These are phyloP conservation scores for Colossoma macropomum DNA, from an alignment of 2,113 vertebrate species.

Conservation along the genomic window DNA sequence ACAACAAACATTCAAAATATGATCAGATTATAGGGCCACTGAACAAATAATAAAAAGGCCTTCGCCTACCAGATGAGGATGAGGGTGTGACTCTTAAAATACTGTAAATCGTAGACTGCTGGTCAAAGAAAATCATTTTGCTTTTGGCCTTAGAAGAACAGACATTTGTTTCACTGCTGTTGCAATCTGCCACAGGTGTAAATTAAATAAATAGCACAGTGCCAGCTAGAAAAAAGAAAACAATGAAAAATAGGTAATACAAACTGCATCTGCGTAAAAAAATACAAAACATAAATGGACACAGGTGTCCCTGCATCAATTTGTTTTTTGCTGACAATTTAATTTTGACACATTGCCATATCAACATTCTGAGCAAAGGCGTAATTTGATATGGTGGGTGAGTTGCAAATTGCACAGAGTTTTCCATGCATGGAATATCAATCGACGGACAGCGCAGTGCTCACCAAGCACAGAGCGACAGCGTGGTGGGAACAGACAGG, in stretches of 20 bases:
- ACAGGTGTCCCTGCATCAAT: not conserved
- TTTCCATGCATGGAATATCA: not conserved
- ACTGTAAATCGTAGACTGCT: too few species aligned
- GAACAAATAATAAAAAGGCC: too few species aligned
- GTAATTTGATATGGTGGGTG: not conserved
- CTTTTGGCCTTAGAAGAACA: not conserved
- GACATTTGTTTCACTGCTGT: not conserved
- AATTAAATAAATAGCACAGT: not conserved
- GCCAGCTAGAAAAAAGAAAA: not conserved
- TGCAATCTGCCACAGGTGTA: not conserved
- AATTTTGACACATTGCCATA: not conserved
- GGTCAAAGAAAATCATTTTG: not conserved
- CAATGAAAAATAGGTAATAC: not conserved
- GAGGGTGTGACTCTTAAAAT: too few species aligned
- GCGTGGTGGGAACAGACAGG: not conserved
- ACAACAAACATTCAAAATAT: too few species aligned
- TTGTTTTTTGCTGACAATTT: not conserved
- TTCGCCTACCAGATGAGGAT: too few species aligned
- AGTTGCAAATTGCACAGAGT: not conserved
- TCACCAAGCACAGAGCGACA: conserved; percentile 1
- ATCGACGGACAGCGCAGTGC: not conserved
- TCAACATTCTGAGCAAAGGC: not conserved
- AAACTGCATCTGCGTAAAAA: not conserved
- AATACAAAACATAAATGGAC: not conserved
- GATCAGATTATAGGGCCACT: too few species aligned